phyloP scores from a whole-genome alignment of 2,888 invertebrate genomes.

The Trypoxylon attenuatum region DNA sequence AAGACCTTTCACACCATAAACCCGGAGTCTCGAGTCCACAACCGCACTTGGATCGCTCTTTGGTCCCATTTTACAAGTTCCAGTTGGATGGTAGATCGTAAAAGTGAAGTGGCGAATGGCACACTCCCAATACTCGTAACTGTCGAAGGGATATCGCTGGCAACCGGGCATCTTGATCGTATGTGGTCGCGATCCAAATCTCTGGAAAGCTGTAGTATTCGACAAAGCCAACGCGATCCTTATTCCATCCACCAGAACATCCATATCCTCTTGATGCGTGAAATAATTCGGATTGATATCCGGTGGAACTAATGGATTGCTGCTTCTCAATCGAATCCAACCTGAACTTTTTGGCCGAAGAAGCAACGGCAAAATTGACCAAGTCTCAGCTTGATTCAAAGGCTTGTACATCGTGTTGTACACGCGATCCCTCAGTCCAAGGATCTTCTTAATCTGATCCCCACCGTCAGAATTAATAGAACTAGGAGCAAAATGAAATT shows the following conservation, averaged over 20 bases:
- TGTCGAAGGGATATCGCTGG: constrained; percentile 81
- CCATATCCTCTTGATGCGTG: constrained; percentile 87
- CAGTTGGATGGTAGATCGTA: constrained; percentile 89
- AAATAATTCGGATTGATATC: constrained; percentile 95
- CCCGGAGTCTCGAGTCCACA: constrained; percentile 85
- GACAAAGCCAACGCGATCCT: constrained; percentile 88
- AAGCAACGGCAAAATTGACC: constrained; percentile 88
- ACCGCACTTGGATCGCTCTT: constrained; percentile 84
- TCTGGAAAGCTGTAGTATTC: constrained; percentile 86
- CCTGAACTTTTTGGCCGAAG: constrained; percentile 92
- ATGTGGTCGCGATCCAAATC: constrained; percentile 86
- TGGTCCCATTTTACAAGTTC: constrained; percentile 93
- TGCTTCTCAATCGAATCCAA: constrained; percentile 87
- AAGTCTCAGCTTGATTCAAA: constrained; percentile 85
- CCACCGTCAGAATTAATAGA: constrained; percentile 89
- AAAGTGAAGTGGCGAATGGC: constrained; percentile 87
- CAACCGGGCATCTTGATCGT: constrained; percentile 90
- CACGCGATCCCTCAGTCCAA: constrained; percentile 85
- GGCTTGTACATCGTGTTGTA: constrained; percentile 92
- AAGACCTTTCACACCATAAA: constrained; percentile 86
- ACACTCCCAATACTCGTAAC: constrained; percentile 92
- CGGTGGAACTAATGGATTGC: constrained; percentile 88
- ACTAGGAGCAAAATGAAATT: constrained; percentile 91
- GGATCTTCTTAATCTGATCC: constrained; percentile 85
- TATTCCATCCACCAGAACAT: constrained; percentile 88